Evolutionary conservation across 1,140 invertebrate species (phyloP).

Genomic region (Brevipalpus yothersi): DNA sequence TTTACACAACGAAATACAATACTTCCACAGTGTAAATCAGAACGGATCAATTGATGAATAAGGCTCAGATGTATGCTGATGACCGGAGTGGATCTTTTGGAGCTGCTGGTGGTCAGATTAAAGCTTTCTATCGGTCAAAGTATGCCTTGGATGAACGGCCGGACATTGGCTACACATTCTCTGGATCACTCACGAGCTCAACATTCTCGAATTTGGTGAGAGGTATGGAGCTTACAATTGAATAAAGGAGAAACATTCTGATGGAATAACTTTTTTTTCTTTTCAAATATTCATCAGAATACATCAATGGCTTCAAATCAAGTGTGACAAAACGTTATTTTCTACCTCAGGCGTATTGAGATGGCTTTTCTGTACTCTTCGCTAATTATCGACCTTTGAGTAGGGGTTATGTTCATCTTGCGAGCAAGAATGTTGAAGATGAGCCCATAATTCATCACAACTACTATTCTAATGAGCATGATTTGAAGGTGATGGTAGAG

Average conservation of each 20-base stretch:
- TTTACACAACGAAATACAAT: not conserved
- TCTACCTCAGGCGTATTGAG: not conserved
- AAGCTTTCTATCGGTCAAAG: constrained; percentile 52
- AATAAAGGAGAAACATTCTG: not conserved
- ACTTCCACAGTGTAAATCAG: not conserved
- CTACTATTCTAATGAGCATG: constrained; percentile 49
- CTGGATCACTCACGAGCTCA: not conserved
- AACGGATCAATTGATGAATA: not conserved
- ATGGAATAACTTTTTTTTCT: not conserved
- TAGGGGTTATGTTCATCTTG: constrained; percentile 37
- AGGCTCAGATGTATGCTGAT: not conserved
- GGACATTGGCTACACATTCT: constrained; percentile 29
- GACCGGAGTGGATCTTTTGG: not conserved
- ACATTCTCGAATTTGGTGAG: not conserved
- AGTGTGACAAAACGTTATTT: not conserved
- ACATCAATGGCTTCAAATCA: not conserved
- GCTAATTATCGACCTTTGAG: constrained; percentile 44
- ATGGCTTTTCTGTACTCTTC: constrained; percentile 18
- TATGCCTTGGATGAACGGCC: constrained; percentile 58
- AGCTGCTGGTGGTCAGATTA: not conserved
- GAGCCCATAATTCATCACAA: constrained; percentile 81
- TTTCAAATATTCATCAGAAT: too few relatives aligned
- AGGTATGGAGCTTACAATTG: not conserved
- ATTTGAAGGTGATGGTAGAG: constrained; percentile 49
- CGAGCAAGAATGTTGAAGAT: constrained; percentile 54